A percentile compares a stretch with the other conserved stretches of the same genome.
Evolutionary conservation across 2,888 invertebrate species (phyloP).

Genomic region (Erebia aethiops): DNA sequence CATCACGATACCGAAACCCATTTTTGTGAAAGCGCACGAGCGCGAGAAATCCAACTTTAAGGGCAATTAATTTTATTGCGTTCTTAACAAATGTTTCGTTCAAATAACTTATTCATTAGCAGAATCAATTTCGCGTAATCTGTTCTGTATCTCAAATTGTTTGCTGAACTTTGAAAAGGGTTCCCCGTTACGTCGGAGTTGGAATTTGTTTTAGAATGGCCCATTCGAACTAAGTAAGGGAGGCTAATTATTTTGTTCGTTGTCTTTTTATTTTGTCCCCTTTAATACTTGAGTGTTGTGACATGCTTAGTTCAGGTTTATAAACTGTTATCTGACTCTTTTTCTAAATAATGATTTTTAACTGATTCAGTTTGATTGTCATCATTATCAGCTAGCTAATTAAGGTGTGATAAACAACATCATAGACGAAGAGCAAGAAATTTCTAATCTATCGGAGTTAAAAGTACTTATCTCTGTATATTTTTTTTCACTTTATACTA

Average conservation of each 20-base stretch:
- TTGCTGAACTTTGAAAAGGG: constrained; percentile 39
- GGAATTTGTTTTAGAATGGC: constrained; percentile 32
- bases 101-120: constrained; percentile 46
- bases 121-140: constrained; percentile 46
- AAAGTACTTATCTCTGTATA: no score
- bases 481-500: no score
- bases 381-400: no score
- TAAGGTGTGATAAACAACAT: no score
- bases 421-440: no score
- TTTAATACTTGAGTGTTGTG: constrained; percentile 3
- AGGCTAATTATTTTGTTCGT: constrained; percentile 35
- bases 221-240: constrained; percentile 27
- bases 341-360: not conserved
- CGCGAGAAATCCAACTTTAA: constrained; percentile 37
- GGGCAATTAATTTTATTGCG: constrained; percentile 44
- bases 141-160: constrained; percentile 39
- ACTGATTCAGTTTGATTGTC: no score
- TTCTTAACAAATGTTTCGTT: constrained; percentile 41
- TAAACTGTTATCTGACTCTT: not conserved
- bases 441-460: no score
- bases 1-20: constrained; percentile 22
- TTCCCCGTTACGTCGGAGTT: constrained; percentile 30
- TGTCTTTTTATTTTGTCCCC: constrained; percentile 25
- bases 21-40: constrained; percentile 26
- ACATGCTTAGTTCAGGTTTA: constrained; percentile 7